These are phyloP conservation scores for Chitala chitala DNA, from an alignment of 2,113 vertebrate genomes.

Conservation along the genomic window DNA sequence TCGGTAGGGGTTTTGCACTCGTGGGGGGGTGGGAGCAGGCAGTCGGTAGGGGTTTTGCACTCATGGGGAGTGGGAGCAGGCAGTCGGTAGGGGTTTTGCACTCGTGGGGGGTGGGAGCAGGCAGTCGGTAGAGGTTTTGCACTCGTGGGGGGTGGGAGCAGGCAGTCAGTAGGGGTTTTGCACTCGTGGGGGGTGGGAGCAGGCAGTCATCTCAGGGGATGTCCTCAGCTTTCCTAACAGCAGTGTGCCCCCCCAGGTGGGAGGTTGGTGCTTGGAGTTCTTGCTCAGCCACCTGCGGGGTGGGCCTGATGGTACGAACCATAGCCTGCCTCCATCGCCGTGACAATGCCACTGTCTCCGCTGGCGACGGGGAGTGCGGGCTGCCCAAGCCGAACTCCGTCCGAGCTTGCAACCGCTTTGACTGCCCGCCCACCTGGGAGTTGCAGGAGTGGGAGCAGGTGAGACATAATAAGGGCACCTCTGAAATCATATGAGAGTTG, in stretches of 20 bases:
- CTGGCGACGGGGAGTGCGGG: slow-evolving; percentile 73
- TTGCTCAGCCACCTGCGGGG: slow-evolving; percentile 87
- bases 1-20: too few species aligned
- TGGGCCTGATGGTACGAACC: slow-evolving; percentile 80
- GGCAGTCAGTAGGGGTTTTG: too few species aligned
- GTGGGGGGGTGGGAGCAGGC: neutral
- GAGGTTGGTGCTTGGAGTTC: slow-evolving; percentile 80
- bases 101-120: too few species aligned
- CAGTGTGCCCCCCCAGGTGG: slow-evolving; percentile 67
- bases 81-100: too few species aligned
- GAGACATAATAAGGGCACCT: slow-evolving; percentile 17
- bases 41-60: too few species aligned
- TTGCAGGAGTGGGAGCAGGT: slow-evolving; percentile 78
- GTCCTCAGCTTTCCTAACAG: neutral
- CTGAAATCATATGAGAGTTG: neutral
- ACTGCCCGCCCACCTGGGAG: slow-evolving; percentile 90
- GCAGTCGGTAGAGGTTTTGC: too few species aligned
- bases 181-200: too few species aligned
- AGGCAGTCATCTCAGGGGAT: too few species aligned
- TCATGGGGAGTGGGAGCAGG: too few species aligned
- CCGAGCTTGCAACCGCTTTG: slow-evolving; percentile 89
- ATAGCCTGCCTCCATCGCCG: slow-evolving; percentile 75
- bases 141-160: too few species aligned
- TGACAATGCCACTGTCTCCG: slow-evolving; percentile 65
- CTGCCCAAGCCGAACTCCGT: slow-evolving; percentile 72